phyloP scores from a whole-genome alignment of 1,140 invertebrate species.

The Heterodera carotae region DNA sequence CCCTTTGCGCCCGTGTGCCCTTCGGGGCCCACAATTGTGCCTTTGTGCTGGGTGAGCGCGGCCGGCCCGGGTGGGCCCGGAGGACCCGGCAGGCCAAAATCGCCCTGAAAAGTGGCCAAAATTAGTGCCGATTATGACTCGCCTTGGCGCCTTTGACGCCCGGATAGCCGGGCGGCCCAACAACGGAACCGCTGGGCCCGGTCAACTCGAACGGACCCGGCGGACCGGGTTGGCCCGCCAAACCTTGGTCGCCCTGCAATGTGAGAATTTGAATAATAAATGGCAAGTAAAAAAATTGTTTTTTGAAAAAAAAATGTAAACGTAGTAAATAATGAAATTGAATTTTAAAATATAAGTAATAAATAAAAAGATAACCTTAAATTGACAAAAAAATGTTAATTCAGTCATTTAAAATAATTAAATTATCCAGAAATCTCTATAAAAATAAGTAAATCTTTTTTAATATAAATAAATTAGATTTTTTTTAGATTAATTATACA shows the following conservation, averaged over 20 bases:
- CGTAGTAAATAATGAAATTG: no score
- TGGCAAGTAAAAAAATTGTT: no score
- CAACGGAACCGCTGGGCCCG: conserved; percentile 54
- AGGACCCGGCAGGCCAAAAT: conserved; percentile 55
- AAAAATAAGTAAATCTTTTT: no score
- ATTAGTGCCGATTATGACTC: conserved; percentile 1
- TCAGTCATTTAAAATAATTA: no score
- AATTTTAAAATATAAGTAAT: no score
- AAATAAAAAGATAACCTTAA: no score
- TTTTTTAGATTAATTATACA: no score
- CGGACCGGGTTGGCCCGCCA: conserved; percentile 52
- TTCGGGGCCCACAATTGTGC: conserved; percentile 63
- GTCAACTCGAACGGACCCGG: conserved; percentile 54
- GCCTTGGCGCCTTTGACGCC: conserved; percentile 63
- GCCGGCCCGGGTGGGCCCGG: conserved; percentile 59
- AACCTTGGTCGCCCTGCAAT: conserved; percentile 60
- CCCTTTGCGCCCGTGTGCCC: conserved; percentile 60
- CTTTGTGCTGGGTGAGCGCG: conserved; percentile 50
- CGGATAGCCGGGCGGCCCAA: conserved; percentile 55
- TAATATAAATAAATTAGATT: no score
- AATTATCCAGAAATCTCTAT: no score
- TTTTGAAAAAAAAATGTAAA: no score
- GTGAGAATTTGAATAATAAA: not conserved
- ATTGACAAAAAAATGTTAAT: no score
- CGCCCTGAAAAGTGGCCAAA: conserved; percentile 58